Conservation (phyloP, 1,140 invertebrate species). For the Neodiprion lecontei region DNA sequence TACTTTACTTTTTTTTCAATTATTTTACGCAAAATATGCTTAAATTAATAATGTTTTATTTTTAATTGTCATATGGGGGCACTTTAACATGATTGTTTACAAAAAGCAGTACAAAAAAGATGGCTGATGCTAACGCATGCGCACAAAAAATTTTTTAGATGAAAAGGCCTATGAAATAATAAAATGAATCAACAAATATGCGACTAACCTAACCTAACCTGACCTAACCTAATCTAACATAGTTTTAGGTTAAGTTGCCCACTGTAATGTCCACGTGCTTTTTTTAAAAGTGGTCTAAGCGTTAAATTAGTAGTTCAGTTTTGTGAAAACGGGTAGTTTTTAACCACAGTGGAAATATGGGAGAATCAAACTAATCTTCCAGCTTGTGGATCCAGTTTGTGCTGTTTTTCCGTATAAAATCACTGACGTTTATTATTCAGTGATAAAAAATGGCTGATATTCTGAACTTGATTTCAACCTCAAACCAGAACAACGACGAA, state of each 20-base stretch:
- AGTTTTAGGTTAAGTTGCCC: neutral
- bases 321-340: no score
- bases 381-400: no score
- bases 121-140: no score
- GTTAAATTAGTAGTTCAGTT: no score
- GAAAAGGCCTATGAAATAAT: neutral
- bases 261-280: neutral
- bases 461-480: slow-evolving; percentile 32
- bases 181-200: slow-evolving; percentile 25
- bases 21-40: neutral
- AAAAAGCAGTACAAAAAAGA: neutral
- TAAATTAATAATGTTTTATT: neutral
- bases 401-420: no score
- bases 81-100: slow-evolving; percentile 24
- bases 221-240: slow-evolving; percentile 16
- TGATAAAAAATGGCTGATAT: slow-evolving; percentile 33
- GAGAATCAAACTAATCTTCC: no score
- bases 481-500: slow-evolving; percentile 29
- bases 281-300: no score
- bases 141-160: no score
- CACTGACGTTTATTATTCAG: no score
- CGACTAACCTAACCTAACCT: slow-evolving; percentile 29
- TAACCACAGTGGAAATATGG: no score
- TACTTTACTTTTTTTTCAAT: no score
- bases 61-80: neutral